Evolutionary conservation across 2,888 invertebrate genomes (phyloP).

Genomic region (Oeneis ivallda): DNA sequence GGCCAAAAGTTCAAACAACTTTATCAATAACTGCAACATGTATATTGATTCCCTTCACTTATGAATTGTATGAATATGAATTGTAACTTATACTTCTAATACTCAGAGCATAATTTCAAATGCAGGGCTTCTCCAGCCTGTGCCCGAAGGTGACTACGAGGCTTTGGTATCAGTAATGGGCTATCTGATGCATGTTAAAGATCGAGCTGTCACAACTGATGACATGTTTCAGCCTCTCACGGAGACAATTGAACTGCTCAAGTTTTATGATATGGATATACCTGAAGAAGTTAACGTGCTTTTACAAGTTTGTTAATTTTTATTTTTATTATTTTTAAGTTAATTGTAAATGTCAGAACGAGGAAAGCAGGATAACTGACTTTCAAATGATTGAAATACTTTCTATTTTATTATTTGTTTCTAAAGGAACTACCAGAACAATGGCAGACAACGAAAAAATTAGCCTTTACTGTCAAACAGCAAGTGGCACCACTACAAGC

Average conservation of each 20-base stretch:
- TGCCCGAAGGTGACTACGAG: conserved; percentile 93
- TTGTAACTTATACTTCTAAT: no score
- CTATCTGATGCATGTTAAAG: conserved; percentile 94
- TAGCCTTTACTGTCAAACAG: conserved; percentile 94
- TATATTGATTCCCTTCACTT: no score
- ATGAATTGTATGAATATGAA: no score
- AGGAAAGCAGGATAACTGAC: background rate
- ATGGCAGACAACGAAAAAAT: conserved; percentile 97
- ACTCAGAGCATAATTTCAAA: no score
- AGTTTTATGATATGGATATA: conserved; percentile 97
- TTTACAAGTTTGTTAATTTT: conserved; percentile 81
- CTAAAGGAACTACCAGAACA: conserved; percentile 94
- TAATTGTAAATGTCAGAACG: background rate
- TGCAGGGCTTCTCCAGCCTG: conserved; percentile 82
- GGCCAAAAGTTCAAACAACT: no score
- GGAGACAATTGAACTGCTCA: conserved; percentile 94
- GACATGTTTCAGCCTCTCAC: conserved; percentile 97
- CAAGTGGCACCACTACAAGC: conserved; percentile 97
- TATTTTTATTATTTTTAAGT: background rate
- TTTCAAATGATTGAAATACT: background rate
- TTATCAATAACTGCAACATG: no score
- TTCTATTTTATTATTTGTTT: conserved; percentile 7
- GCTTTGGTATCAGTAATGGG: conserved; percentile 97
- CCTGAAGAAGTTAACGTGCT: conserved; percentile 97
- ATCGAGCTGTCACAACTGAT: conserved; percentile 92